Evolutionary conservation across 2,888 invertebrate species (phyloP).

Genomic region (Nemotelus nigrinus): DNA sequence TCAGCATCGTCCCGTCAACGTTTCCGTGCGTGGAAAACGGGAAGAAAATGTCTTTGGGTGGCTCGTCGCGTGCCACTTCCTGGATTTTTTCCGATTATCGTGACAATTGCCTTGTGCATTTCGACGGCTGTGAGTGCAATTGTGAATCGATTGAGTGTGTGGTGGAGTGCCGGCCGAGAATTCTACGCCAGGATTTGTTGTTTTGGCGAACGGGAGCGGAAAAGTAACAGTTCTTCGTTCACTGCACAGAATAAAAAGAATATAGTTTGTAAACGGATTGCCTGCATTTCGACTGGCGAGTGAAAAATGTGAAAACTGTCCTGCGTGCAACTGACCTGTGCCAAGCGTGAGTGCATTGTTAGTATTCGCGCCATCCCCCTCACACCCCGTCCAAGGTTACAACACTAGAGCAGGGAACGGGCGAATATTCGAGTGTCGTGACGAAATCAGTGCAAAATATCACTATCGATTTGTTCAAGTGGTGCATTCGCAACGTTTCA

Average conservation of each 20-base stretch:
- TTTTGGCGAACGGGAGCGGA: neutral
- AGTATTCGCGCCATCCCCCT: neutral
- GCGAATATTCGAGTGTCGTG: neutral
- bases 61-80: slow-evolving; percentile 31
- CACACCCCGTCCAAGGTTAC: neutral
- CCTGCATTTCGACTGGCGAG: too few relatives aligned
- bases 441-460: too few relatives aligned
- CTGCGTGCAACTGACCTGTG: neutral
- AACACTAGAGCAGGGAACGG: neutral
- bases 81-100: slow-evolving; percentile 14
- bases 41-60: slow-evolving; percentile 36
- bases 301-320: too few relatives aligned
- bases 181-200: neutral
- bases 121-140: neutral
- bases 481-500: too few relatives aligned
- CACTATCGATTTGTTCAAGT: too few relatives aligned
- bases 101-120: slow-evolving; percentile 6
- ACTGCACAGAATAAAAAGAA: neutral
- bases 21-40: slow-evolving; percentile 9
- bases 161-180: neutral
- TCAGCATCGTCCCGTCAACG: neutral
- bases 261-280: slow-evolving; percentile 1
- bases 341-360: neutral
- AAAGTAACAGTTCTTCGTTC: slow-evolving; percentile 6
- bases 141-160: neutral